A percentile compares a stretch with the other conserved stretches of the same genome.
These are phyloP conservation scores for Diplogasteroides magnus DNA, from an alignment of 1,140 invertebrate species.

Conservation along the genomic window DNA sequence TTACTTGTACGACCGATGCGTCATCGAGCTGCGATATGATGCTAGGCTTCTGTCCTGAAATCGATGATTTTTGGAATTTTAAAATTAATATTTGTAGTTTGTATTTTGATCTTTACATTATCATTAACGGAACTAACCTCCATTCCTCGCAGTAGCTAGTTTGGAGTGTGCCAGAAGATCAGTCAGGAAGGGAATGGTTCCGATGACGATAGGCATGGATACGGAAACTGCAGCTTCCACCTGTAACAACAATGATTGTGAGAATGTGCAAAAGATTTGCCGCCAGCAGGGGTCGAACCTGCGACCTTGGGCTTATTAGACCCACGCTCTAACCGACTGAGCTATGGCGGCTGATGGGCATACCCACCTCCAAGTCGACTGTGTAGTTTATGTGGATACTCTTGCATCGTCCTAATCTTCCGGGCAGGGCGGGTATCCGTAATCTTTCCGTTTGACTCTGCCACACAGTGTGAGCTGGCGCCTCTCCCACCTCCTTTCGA, in stretches of 20 bases:
- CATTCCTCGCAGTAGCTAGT: too few relatives aligned
- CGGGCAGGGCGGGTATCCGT: constrained; percentile 43
- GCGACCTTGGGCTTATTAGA: constrained; percentile 10
- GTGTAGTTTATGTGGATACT: constrained; percentile 48
- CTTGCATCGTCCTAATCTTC: constrained; percentile 43
- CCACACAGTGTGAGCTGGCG: constrained; percentile 5
- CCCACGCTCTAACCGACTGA: constrained; percentile 3
- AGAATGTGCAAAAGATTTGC: neutral
- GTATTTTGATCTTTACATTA: too few relatives aligned
- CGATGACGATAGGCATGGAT: constrained; percentile 43
- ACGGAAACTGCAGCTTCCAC: constrained; percentile 34
- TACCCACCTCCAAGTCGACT: constrained; percentile 43
- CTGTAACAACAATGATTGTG: constrained; percentile 9
- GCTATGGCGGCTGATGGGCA: neutral
- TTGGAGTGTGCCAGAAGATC: constrained; percentile 37
- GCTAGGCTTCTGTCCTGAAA: too few relatives aligned
- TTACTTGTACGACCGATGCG: too few relatives aligned
- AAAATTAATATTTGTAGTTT: too few relatives aligned
- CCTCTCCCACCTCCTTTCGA: constrained; percentile 26
- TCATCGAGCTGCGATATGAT: too few relatives aligned
- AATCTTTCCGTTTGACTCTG: constrained; percentile 30
- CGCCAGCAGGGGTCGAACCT: constrained; percentile 1
- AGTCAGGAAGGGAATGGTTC: constrained; percentile 49
- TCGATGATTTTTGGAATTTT: too few relatives aligned
- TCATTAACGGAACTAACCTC: too few relatives aligned